Base-by-base conservation (phyloP, 2,113 vertebrate species). In the Centropus unirufus region DNA sequence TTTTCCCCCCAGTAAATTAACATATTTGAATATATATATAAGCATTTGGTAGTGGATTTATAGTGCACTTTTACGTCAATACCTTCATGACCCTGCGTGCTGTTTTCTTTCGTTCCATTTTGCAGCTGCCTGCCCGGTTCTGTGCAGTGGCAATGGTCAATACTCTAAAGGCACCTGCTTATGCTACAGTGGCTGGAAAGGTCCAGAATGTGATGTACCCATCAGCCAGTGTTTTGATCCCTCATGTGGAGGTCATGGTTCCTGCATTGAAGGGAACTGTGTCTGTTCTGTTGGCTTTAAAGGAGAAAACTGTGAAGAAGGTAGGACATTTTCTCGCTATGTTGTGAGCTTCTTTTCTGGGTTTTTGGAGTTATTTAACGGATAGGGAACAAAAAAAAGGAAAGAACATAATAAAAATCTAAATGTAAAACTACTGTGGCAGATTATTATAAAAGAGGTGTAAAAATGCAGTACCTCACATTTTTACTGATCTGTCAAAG, bases 121-220 rank as follows among this genome's bases (percentile, higher is more conserved):
- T 95, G 22, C 94, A 99, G 99, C 98, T 78, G 99, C 99, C 34
- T 99, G 99, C 96, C 99, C 99, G 0, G 99, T 99, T 69, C 98
- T 99, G 74, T 99, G 99, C 97, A 99, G 99, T 58, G 99, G 99
- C 89, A 99, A 99, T 14, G 99, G 99, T 86, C 99, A 99, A 19
- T 99, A 99, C 95, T 99, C 99, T 59, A 99, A 99, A 96, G 99
- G 99, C 90, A 98, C 98, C 17, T 99, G 99, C 95, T 98, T 99
- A 75, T 99, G 99, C 97, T 99, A 99, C 98, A 99, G 99, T 47
- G 99, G 99, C 96, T 99, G 99, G 99, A 99, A 99, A 96, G 99
- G 99, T 3, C 98, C 99, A 0, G 99, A 99, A 74, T 99, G 99
- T 4, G 99, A 99, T 7, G 98, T 99, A 49, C 99, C 99, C 66